These are phyloP conservation scores for Sphaerodactylus townsendi DNA, from an alignment of 2,113 vertebrate species.

Conservation along the genomic window DNA sequence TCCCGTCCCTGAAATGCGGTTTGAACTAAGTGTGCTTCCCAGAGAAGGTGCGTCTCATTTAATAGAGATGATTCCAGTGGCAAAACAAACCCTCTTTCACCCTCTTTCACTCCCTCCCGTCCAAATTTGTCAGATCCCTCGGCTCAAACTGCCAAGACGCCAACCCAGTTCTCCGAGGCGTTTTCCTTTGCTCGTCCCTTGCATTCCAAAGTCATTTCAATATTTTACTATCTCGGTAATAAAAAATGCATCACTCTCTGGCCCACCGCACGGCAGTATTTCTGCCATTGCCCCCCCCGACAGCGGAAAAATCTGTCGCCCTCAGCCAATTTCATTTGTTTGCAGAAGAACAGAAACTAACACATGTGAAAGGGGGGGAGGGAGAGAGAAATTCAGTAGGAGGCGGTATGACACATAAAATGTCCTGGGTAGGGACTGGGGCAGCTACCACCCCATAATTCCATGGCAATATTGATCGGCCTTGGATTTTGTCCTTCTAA, in stretches of 20 bases:
- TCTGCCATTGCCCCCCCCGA: constrained; percentile 9
- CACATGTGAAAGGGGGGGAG: background rate
- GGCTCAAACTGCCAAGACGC: constrained; percentile 45
- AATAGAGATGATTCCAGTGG: background rate
- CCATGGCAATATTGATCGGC: no score
- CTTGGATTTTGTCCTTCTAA: no score
- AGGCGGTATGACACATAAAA: no score
- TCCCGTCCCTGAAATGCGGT: background rate
- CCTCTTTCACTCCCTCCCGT: constrained; percentile 21
- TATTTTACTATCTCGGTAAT: constrained; percentile 65
- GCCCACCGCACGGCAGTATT: constrained; percentile 22
- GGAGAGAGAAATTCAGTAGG: background rate
- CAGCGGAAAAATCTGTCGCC: constrained; percentile 16
- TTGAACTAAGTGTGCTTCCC: background rate
- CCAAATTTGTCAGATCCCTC: constrained; percentile 46
- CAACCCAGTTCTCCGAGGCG: constrained; percentile 51
- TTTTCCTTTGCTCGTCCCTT: constrained; percentile 48
- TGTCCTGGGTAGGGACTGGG: no score
- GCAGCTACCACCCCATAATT: no score
- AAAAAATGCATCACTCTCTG: constrained; percentile 56
- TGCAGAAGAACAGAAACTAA: background rate
- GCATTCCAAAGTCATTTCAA: constrained; percentile 57
- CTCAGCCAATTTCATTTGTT: background rate
- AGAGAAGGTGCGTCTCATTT: background rate
- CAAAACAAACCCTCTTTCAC: constrained; percentile 54